Conservation (phyloP, 2,888 invertebrate species). For the Clunio marinus region DNA sequence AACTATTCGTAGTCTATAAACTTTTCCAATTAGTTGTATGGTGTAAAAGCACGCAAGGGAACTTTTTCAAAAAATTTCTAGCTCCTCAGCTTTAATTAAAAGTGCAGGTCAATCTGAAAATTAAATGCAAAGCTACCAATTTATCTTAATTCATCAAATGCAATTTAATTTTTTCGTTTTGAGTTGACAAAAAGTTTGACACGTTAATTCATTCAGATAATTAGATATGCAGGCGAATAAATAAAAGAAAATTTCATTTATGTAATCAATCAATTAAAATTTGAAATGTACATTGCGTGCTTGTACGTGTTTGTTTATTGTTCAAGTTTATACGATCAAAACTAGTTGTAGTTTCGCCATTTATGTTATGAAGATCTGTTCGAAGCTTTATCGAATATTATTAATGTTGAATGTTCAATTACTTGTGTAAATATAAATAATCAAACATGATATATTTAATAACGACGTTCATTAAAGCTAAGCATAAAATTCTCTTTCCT, state of each 20-base stretch:
- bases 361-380: neutral
- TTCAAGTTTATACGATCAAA: no score
- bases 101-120: neutral
- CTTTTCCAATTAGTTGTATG: conserved; percentile 26
- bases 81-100: neutral
- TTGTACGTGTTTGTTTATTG: no score
- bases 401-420: conserved; percentile 31
- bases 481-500: no score
- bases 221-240: neutral
- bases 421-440: conserved; percentile 25
- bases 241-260: neutral
- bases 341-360: neutral
- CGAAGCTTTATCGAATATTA: neutral
- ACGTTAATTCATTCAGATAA: neutral
- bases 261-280: conserved; percentile 38
- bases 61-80: neutral
- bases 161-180: neutral
- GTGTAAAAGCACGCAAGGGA: no score
- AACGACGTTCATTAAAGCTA: no score
- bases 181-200: neutral
- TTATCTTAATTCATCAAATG: neutral
- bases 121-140: neutral
- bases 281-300: conserved; percentile 15
- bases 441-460: no score
- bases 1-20: conserved; percentile 21